Evolutionary conservation across 2,888 invertebrate species (phyloP).

Genomic region (Zygaena filipendulae): DNA sequence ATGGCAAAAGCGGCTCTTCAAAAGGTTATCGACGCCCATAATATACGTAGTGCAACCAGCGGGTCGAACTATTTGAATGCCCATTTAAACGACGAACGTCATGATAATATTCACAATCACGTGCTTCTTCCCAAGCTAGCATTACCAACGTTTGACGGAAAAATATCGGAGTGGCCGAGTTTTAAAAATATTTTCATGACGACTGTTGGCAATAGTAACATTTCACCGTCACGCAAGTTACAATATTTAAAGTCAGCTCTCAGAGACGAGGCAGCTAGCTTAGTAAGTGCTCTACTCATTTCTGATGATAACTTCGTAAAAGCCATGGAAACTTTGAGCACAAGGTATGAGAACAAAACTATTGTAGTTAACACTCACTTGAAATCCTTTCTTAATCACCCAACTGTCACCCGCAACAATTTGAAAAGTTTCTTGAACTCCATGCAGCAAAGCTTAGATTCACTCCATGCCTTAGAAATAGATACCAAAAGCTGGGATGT

Average conservation of each 20-base stretch:
- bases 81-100: too few species aligned
- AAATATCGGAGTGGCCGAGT: neutral
- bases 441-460: conserved; percentile 8
- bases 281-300: neutral
- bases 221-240: neutral
- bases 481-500: conserved; percentile 4
- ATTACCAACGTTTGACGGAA: neutral
- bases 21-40: too few species aligned
- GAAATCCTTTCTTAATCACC: neutral
- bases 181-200: neutral
- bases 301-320: neutral
- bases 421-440: neutral
- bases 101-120: too few species aligned
- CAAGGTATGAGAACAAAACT: conserved; percentile 5
- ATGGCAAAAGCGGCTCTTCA: too few species aligned
- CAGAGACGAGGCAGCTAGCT: neutral
- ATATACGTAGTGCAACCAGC: too few species aligned
- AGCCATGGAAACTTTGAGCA: neutral
- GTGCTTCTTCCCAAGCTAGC: neutral
- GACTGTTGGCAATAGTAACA: neutral
- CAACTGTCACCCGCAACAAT: neutral
- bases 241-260: neutral
- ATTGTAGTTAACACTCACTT: conserved; percentile 5
- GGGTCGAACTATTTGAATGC: too few species aligned
- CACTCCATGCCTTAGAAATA: conserved; percentile 1